A percentile compares a stretch with the other conserved stretches of the same genome.
Evolutionary conservation across 1,140 invertebrate species (phyloP).

Genomic region (Drosophila micromelanica): DNA sequence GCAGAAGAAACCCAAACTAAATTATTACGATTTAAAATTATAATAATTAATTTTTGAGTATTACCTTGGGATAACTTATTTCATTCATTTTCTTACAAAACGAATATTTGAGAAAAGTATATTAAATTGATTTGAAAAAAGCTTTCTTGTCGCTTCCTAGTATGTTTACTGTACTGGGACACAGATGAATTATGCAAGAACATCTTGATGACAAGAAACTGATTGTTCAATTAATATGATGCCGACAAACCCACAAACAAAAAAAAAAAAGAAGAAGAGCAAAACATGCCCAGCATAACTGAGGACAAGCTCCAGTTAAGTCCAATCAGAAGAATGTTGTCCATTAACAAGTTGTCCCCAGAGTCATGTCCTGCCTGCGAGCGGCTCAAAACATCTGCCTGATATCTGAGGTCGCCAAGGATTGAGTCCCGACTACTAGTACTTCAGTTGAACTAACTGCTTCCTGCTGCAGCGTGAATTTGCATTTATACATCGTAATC

Average conservation of each 20-base stretch:
- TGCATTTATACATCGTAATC: conserved; percentile 83
- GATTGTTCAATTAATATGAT: conserved; percentile 61
- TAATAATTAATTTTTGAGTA: no score
- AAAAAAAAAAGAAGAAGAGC: conserved; percentile 13
- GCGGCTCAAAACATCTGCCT: conserved; percentile 65
- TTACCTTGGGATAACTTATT: no score
- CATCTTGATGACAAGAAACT: conserved; percentile 60
- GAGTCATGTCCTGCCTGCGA: conserved; percentile 22
- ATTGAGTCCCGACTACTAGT: not conserved
- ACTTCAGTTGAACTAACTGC: conserved; percentile 28
- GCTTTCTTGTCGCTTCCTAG: not conserved
- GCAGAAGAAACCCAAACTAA: no score
- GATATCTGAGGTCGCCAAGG: conserved; percentile 24
- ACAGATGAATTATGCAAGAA: conserved; percentile 20
- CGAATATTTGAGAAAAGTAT: no score
- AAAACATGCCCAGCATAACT: conserved; percentile 10
- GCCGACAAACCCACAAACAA: conserved; percentile 26
- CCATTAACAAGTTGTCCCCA: conserved; percentile 78
- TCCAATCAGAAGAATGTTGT: conserved; percentile 70
- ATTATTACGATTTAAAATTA: no score
- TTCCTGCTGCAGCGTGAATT: conserved; percentile 55
- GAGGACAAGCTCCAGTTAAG: conserved; percentile 24
- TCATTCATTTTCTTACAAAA: no score
- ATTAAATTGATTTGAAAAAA: not conserved
- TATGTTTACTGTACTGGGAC: conserved; percentile 34